These are phyloP conservation scores for Amphilophus citrinellus DNA, from an alignment of 2,113 vertebrate species.

Conservation along the genomic window DNA sequence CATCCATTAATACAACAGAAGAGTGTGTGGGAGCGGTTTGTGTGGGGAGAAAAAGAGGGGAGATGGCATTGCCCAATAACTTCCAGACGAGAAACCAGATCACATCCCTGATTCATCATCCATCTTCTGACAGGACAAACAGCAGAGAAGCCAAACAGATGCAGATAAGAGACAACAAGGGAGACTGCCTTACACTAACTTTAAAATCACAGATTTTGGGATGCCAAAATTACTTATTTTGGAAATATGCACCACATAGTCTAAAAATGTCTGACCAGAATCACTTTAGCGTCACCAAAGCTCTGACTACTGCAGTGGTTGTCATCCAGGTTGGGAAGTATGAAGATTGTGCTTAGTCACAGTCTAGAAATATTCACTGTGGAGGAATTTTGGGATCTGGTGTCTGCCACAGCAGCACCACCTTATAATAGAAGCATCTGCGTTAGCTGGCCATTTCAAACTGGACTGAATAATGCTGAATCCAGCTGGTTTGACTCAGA, in stretches of 20 bases:
- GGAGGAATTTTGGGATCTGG: slow-evolving; percentile 41
- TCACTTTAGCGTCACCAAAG: slow-evolving; percentile 36
- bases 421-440: slow-evolving; percentile 19
- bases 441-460: neutral
- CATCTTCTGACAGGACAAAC: slow-evolving; percentile 53
- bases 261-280: slow-evolving; percentile 28
- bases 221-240: slow-evolving; percentile 38
- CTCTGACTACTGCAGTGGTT: slow-evolving; percentile 18
- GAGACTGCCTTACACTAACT: neutral
- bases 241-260: slow-evolving; percentile 21
- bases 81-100: slow-evolving; percentile 69
- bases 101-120: slow-evolving; percentile 56
- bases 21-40: slow-evolving; percentile 18
- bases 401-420: slow-evolving; percentile 28
- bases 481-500: slow-evolving; percentile 45
- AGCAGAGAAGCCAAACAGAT: slow-evolving; percentile 60
- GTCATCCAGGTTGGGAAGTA: slow-evolving; percentile 60
- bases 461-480: neutral
- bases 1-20: slow-evolving; percentile 70
- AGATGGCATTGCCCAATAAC: slow-evolving; percentile 66
- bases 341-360: slow-evolving; percentile 60
- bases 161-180: slow-evolving; percentile 22
- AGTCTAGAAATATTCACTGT: slow-evolving; percentile 56
- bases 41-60: neutral
- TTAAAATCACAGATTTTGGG: slow-evolving; percentile 24